Percentiles rank a stretch among this genome's conserved stretches.
These are phyloP conservation scores for Uria aalge DNA, from an alignment of 2,113 vertebrate species.

Conservation along the genomic window DNA sequence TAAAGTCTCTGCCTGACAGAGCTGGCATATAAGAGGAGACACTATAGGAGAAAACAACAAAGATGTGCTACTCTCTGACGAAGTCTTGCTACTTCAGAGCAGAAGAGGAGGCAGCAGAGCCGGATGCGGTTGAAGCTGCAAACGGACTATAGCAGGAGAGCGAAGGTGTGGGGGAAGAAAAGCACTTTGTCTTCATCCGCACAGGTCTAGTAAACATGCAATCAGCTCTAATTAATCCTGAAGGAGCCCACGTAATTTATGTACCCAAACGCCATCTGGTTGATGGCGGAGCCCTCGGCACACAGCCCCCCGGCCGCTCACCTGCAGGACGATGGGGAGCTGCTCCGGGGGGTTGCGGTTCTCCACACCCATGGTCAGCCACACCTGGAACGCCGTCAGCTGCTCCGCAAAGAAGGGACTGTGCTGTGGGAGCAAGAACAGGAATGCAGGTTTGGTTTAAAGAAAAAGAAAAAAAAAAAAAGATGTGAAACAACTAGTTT, in stretches of 20 bases:
- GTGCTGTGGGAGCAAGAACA: slow-evolving; percentile 77
- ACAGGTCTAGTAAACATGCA: neutral
- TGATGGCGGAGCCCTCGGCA: neutral
- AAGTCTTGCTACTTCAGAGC: neutral
- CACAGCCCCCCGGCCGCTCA: slow-evolving; percentile 15
- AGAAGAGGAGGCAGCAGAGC: neutral
- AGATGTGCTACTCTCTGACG: neutral
- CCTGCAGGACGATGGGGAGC: slow-evolving; percentile 96
- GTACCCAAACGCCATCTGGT: neutral
- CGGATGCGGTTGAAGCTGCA: neutral
- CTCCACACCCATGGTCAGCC: slow-evolving; percentile 97
- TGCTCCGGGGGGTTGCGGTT: slow-evolving; percentile 97
- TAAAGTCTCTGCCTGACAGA: neutral
- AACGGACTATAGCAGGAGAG: neutral
- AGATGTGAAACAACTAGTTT: rapidly evolving
- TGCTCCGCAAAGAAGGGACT: slow-evolving; percentile 98
- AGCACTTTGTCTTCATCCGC: neutral
- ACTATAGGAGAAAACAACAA: neutral
- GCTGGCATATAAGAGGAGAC: neutral
- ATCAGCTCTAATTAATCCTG: neutral
- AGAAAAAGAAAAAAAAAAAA: neutral
- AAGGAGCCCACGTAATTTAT: neutral
- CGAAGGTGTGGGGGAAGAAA: neutral
- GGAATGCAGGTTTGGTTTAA: neutral
- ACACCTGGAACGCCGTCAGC: slow-evolving; percentile 96